phyloP scores from a whole-genome alignment of 2,888 invertebrate genomes.

The Sicus ferrugineus region DNA sequence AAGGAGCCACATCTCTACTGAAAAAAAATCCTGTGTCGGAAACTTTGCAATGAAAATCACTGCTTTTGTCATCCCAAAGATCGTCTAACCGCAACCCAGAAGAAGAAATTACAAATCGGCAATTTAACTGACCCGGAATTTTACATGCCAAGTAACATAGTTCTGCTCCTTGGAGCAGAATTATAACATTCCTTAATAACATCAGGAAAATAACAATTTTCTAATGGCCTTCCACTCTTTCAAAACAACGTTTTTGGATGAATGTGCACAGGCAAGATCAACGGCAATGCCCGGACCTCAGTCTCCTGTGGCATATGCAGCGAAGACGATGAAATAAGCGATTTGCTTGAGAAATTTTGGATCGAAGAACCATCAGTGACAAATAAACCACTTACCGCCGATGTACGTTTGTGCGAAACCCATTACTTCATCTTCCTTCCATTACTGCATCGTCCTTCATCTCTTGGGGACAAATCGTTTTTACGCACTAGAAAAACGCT shows the following conservation, averaged over 20 bases:
- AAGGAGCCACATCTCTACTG: background rate
- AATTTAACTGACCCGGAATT: background rate
- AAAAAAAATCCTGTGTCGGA: background rate
- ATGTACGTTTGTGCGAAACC: too few relatives aligned
- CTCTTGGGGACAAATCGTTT: background rate
- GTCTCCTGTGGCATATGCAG: background rate
- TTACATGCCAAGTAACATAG: background rate
- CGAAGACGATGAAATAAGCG: background rate
- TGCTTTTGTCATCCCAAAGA: background rate
- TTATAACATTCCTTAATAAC: background rate
- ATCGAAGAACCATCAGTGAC: too few relatives aligned
- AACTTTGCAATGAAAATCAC: background rate
- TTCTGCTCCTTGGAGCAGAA: background rate
- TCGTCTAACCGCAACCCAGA: background rate
- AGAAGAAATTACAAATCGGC: background rate
- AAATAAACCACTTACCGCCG: too few relatives aligned
- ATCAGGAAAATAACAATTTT: background rate
- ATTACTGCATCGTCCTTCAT: too few relatives aligned
- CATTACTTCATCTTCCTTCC: too few relatives aligned
- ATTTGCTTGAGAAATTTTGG: too few relatives aligned
- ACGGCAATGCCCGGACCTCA: background rate
- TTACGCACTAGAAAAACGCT: conserved; percentile 1
- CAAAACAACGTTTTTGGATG: too few relatives aligned
- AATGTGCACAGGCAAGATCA: background rate
- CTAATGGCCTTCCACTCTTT: background rate